Base-by-base conservation (phyloP, 2,888 invertebrate species). In the Pachymerium ferrugineum region DNA sequence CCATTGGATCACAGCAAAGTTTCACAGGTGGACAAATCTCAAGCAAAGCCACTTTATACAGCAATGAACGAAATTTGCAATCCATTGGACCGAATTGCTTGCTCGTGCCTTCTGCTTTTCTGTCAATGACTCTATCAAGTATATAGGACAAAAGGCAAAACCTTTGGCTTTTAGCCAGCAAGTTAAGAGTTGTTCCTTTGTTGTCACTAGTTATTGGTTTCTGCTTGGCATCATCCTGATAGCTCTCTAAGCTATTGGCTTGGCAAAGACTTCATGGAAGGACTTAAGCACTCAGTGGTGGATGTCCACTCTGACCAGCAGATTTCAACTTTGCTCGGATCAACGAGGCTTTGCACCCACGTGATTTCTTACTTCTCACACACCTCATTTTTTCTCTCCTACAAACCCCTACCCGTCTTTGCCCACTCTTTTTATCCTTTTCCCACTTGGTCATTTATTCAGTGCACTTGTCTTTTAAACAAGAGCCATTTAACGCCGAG, bases 161-260 rank as follows among this genome's bases (percentile, higher is more conserved):
- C 54, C 54, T 54, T 54, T 54, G 54, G 54, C 54, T 54, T 54
- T 54, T 54, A 54, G 54, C 54, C 54, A 54, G 54, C 22, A 54
- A 54, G 22, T 54, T 54, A 54, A 54, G 54, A 54, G 54, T 54
- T 54, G 54, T 54, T 54, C 25, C 54, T 54, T 54, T 54, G 54
- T 54, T 54, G 54, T 54, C 54, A 54, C 54, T 54, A 54, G 22
- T 54, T 54, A 54, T 54, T 54, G 54, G 54, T 54, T 54, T 54
- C 54, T 54, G 54, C 54, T 54, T 54, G 54, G 54, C 54, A 54
- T 54, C 54, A 54, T 54, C 54, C 54, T 54, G 54, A 54, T 54
- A 54, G 54, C 54, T 28, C 54, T 54, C 54, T 54, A 54, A 54
- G 54, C 54, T 54, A 54, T 54, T 54, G 54, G 54, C 54, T 38